phyloP scores from a whole-genome alignment of 2,113 vertebrate genomes.

The Ailurus styani region DNA sequence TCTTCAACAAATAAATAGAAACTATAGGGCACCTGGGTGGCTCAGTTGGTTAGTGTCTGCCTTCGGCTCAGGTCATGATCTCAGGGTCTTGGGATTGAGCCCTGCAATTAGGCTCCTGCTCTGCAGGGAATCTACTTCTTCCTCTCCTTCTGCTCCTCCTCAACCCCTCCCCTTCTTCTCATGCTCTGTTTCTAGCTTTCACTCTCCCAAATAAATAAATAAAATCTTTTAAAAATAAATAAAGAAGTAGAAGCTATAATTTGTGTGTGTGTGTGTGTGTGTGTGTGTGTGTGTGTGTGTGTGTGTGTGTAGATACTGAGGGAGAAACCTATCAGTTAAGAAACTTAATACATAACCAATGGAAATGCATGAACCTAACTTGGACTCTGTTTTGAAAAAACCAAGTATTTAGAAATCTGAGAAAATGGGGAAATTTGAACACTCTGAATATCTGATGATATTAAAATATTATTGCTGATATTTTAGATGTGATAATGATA shows the following conservation, averaged over 20 bases:
- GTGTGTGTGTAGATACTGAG: too few relatives aligned
- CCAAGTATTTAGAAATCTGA: neutral
- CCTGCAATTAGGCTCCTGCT: neutral
- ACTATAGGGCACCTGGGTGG: neutral
- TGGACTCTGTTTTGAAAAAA: neutral
- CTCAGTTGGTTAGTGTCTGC: neutral
- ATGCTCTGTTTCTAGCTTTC: too few relatives aligned
- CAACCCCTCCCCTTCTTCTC: too few relatives aligned
- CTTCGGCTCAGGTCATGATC: neutral
- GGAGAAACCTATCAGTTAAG: neutral
- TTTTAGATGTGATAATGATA: neutral
- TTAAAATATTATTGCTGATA: neutral
- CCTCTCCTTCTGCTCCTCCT: too few relatives aligned
- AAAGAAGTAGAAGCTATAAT: too few relatives aligned
- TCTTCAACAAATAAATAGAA: neutral
- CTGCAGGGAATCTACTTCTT: neutral
- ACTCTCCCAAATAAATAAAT: too few relatives aligned
- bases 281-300: too few relatives aligned
- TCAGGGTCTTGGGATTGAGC: neutral
- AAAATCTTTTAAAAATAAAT: too few relatives aligned
- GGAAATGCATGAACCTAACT: neutral
- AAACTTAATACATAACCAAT: neutral
- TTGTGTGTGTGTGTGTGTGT: too few relatives aligned
- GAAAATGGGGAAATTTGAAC: neutral
- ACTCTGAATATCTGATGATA: neutral